Evolutionary conservation across 2,797 vertebrate genomes (phyloP), one percentile per base, ranked within the genome.

Genomic region (Lacerta agilis): DNA sequence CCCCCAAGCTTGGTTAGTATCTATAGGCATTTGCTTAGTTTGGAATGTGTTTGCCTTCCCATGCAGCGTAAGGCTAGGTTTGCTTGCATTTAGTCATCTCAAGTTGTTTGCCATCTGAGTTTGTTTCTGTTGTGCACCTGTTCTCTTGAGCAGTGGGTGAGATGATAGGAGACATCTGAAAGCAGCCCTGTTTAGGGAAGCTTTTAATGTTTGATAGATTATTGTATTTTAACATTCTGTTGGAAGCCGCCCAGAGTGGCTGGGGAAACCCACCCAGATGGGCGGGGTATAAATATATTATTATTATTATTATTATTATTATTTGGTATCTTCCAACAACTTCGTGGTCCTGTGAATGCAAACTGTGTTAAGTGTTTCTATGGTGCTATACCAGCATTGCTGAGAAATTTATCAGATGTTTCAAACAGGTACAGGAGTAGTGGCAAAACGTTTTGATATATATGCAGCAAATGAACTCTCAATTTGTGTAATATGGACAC

Each of bases 51-150:
- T 85, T 88, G 77, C 41, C 36, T 85, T 76, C 41, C 71, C 43
- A 72, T 41, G 7, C 25, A 64, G 25, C 38, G 71, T n/a, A 81
- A 76, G 3, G 83, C 17, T 81, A 2, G 45, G 43, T 43, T 89
- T n/a, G 58, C 71, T 89, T 81, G 49, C 23, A 71, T 36, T 79
- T 71, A 61, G 75, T 83, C 82, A 83, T 43, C 73, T 88, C 27
- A 41, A 58, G 49, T 69, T 72, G n/a, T 78, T 58, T 71, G 25
- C 64, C 3, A 0, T 41, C 23, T 29, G 8, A 64, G 45, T 49
- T 25, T 55, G 78, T 83, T 83, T 88, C 27, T 41, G n/a, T 66
- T 15, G 41, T 75, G 43, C 41, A 80, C 83, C 55, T 73, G 49
- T 71, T 69, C 11, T 75, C 41, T 27, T 38, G 33, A 20, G 75